Evolutionary conservation across 2,797 vertebrate species (phyloP).

Genomic region (Mastacembelus armatus): DNA sequence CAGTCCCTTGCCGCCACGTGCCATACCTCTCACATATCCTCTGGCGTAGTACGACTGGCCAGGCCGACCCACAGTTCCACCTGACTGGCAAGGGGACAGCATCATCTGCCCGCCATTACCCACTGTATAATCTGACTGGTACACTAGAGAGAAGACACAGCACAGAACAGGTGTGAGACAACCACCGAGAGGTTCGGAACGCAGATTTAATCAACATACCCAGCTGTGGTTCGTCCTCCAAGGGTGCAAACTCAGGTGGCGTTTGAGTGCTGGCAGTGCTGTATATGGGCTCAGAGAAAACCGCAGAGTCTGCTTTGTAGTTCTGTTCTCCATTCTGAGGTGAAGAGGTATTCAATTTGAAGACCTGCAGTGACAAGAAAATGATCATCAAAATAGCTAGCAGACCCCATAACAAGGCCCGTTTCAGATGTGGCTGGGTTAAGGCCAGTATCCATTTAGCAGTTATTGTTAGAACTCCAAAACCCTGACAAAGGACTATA

Average conservation of each 20-base stretch:
- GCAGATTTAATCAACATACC: slow-evolving; percentile 75
- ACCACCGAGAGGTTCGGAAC: background rate
- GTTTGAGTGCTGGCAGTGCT: slow-evolving; percentile 94
- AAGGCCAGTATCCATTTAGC: too few relatives aligned
- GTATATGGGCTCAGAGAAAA: slow-evolving; percentile 81
- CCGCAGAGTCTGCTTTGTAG: slow-evolving; percentile 80
- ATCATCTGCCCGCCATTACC: slow-evolving; percentile 86
- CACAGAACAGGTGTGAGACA: background rate
- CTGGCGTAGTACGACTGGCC: slow-evolving; percentile 85
- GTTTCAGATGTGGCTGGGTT: background rate
- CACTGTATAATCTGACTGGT: slow-evolving; percentile 84
- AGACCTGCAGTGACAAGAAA: slow-evolving; percentile 82
- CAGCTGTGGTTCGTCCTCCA: slow-evolving; percentile 84
- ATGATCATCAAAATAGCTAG: background rate
- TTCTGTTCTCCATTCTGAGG: slow-evolving; percentile 87
- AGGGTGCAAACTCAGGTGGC: slow-evolving; percentile 87
- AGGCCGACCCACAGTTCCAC: slow-evolving; percentile 79
- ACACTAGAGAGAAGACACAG: slow-evolving; percentile 73
- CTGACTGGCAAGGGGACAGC: slow-evolving; percentile 84
- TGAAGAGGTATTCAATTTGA: slow-evolving; percentile 87
- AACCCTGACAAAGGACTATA: too few relatives aligned
- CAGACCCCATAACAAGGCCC: background rate
- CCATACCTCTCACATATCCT: slow-evolving; percentile 88
- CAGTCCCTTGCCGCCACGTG: slow-evolving; percentile 86
- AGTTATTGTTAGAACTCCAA: too few relatives aligned